A percentile compares a stretch with the other conserved stretches of the same genome.
These are phyloP conservation scores for Nicator chloris DNA, from an alignment of 2,113 vertebrate species.

Conservation along the genomic window DNA sequence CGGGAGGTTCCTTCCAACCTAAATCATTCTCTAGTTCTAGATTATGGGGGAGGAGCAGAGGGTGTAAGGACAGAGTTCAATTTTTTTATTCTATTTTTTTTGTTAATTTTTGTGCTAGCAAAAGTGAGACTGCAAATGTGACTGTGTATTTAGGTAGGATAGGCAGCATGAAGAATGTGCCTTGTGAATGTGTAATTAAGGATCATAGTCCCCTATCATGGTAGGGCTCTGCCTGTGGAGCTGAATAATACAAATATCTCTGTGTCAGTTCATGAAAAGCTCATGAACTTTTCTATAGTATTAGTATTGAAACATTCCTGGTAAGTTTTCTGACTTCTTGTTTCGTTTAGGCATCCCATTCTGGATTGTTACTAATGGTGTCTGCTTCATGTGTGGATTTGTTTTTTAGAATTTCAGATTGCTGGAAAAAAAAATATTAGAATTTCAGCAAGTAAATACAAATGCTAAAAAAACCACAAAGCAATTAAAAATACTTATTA, in stretches of 20 bases:
- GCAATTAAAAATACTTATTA: background rate
- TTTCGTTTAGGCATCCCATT: background rate
- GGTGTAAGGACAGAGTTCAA: background rate
- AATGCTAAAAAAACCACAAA: background rate
- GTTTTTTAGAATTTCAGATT: background rate
- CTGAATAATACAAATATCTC: background rate
- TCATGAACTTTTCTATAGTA: background rate
- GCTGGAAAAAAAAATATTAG: fast-evolving
- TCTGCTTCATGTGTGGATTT: background rate
- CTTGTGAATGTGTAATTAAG: background rate
- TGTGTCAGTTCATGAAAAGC: background rate
- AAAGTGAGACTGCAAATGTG: background rate
- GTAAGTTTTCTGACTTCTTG: background rate
- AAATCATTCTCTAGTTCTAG: background rate
- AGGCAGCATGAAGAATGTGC: background rate
- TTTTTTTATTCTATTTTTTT: background rate
- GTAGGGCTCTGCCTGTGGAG: background rate
- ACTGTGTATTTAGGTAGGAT: background rate
- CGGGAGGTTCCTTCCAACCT: background rate
- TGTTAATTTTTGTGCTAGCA: background rate
- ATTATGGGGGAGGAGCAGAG: background rate
- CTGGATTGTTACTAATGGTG: background rate
- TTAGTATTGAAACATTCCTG: background rate
- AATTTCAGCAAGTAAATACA: background rate
- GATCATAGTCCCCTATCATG: background rate